Percentiles rank a stretch among this genome's conserved stretches.
These are phyloP conservation scores for Brachionus sp. DNA, from an alignment of 1,140 invertebrate species.

Conservation along the genomic window DNA sequence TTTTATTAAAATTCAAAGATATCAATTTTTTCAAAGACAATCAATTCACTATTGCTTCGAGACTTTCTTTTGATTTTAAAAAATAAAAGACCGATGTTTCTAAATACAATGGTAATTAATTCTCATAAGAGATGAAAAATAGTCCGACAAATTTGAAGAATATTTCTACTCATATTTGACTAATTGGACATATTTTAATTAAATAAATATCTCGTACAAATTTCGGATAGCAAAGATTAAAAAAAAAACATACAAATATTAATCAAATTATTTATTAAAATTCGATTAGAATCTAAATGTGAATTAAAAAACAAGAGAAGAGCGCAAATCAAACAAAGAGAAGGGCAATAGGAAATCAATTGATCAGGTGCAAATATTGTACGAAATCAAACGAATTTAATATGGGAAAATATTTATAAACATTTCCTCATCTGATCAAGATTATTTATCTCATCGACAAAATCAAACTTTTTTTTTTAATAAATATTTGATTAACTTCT, in stretches of 20 bases:
- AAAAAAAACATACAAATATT: slow-evolving; percentile 28
- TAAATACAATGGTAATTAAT: neutral
- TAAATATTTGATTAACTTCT: slow-evolving; percentile 29
- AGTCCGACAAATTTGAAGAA: neutral
- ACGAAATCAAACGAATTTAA: neutral
- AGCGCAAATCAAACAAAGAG: neutral
- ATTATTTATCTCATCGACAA: slow-evolving; percentile 9
- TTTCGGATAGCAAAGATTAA: neutral
- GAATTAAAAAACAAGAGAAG: neutral
- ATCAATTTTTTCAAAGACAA: too few species aligned
- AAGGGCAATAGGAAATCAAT: slow-evolving; percentile 10
- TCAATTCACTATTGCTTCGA: too few species aligned
- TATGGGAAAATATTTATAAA: slow-evolving; percentile 39
- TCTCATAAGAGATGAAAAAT: neutral
- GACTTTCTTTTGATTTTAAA: too few species aligned
- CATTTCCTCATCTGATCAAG: slow-evolving; percentile 19
- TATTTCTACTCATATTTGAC: neutral
- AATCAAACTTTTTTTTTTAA: neutral
- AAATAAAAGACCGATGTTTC: too few species aligned
- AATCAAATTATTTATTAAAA: slow-evolving; percentile 31
- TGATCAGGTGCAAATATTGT: slow-evolving; percentile 37
- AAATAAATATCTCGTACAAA: neutral
- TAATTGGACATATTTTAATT: neutral
- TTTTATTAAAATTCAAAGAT: too few species aligned
- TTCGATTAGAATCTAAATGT: slow-evolving; percentile 37